A percentile compares a stretch with the other conserved stretches of the same genome.
phyloP scores from a whole-genome alignment of 2,113 vertebrate genomes.

The Python bivittatus region DNA sequence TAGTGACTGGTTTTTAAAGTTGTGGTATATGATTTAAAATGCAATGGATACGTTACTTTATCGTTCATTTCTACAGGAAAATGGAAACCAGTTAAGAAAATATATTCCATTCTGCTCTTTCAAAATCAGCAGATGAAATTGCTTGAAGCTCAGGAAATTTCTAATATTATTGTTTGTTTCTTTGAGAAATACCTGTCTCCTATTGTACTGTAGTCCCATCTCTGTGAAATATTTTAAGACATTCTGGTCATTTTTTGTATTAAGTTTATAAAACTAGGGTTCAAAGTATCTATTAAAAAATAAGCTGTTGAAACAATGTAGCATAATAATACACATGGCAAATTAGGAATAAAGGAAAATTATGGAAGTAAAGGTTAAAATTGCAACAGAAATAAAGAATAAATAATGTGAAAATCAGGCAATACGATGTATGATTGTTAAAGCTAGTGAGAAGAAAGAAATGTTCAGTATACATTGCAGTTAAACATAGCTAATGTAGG shows the following conservation, averaged over 20 bases:
- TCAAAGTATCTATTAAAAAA: not conserved
- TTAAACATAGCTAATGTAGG: not conserved
- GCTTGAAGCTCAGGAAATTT: not conserved
- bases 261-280: not conserved
- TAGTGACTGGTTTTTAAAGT: conserved; percentile 36
- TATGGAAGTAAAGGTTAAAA: not conserved
- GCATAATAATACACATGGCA: not conserved
- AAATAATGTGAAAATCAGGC: not conserved
- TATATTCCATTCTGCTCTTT: not conserved
- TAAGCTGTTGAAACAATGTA: not conserved
- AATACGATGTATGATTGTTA: not conserved
- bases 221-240: not conserved
- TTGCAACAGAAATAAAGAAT: not conserved
- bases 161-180: not conserved
- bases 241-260: not conserved
- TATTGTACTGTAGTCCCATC: not conserved
- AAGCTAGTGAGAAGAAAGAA: not conserved
- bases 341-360: not conserved
- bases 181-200: not conserved
- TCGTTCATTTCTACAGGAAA: not conserved
- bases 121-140: not conserved
- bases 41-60: not conserved
- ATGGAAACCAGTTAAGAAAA: not conserved
- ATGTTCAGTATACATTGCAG: not conserved
- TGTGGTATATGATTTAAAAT: not conserved